phyloP scores from a whole-genome alignment of 2,113 vertebrate species.

The Salvelinus sp. region DNA sequence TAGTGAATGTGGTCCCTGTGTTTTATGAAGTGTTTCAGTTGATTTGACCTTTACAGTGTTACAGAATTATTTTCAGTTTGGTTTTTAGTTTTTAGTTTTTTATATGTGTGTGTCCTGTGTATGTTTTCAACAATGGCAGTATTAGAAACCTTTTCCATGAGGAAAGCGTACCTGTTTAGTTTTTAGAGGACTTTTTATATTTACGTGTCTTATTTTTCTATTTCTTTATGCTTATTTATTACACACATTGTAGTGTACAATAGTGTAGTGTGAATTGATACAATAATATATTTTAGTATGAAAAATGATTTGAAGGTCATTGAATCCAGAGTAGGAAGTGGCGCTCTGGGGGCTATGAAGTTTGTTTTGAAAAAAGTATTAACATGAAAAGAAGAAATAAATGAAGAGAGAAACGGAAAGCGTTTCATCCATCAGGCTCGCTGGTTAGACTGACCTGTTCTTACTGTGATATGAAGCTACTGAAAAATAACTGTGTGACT shows the following conservation, averaged over 20 bases:
- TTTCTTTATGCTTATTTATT: constrained; percentile 96
- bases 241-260: constrained; percentile 98
- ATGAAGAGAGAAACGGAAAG: constrained; percentile 80
- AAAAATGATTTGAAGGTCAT: constrained; percentile 86
- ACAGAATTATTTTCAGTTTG: constrained; percentile 47
- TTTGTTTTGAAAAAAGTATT: constrained; percentile 67
- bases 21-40: constrained; percentile 81
- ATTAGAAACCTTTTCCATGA: constrained; percentile 96
- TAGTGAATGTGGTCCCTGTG: constrained; percentile 87
- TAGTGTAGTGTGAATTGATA: constrained; percentile 99
- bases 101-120: constrained; percentile 52
- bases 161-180: constrained; percentile 88
- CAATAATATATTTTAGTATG: constrained; percentile 99
- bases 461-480: constrained; percentile 91
- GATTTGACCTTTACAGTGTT: constrained; percentile 93
- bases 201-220: constrained; percentile 99
- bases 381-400: constrained; percentile 71
- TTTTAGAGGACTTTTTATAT: constrained; percentile 98
- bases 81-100: constrained; percentile 67
- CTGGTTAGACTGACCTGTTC: constrained; percentile 70
- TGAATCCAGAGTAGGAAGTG: constrained; percentile 83
- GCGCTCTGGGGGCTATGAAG: constrained; percentile 85
- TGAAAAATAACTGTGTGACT: constrained; percentile 89
- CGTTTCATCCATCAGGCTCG: constrained; percentile 45
- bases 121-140: constrained; percentile 90